Conservation (phyloP, 2,113 vertebrate genomes). For the Aegypius monachus region DNA sequence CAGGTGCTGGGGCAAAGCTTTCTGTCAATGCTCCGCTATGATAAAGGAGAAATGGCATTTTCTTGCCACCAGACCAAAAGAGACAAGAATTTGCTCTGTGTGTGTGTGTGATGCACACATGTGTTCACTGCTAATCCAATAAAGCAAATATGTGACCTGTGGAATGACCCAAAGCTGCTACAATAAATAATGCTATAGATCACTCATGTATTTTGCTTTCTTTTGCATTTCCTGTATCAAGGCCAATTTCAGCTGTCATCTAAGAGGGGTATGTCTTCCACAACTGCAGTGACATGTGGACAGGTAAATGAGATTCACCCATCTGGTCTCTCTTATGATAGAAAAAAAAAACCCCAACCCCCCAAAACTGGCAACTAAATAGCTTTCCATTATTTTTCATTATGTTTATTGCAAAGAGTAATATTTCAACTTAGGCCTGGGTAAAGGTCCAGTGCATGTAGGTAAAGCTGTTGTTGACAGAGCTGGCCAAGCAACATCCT, state of each 20-base stretch:
- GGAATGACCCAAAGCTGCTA: constrained; percentile 11
- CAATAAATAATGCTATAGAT: background rate
- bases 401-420: background rate
- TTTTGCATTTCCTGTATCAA: background rate
- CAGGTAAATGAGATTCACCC: background rate
- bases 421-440: background rate
- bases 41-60: background rate
- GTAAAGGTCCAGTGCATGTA: background rate
- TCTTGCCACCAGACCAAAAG: background rate
- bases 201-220: background rate
- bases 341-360: fast-evolving
- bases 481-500: background rate
- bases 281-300: background rate
- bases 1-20: background rate
- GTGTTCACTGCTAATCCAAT: background rate
- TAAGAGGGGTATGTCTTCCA: background rate
- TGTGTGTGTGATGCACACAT: background rate
- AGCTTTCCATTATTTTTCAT: background rate
- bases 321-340: background rate
- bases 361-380: background rate
- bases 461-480: background rate
- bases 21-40: fast-evolving
- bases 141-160: background rate
- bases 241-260: background rate
- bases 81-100: background rate